Evolutionary conservation across 2,113 vertebrate species (phyloP).

Genomic region (Cepphus grylle): DNA sequence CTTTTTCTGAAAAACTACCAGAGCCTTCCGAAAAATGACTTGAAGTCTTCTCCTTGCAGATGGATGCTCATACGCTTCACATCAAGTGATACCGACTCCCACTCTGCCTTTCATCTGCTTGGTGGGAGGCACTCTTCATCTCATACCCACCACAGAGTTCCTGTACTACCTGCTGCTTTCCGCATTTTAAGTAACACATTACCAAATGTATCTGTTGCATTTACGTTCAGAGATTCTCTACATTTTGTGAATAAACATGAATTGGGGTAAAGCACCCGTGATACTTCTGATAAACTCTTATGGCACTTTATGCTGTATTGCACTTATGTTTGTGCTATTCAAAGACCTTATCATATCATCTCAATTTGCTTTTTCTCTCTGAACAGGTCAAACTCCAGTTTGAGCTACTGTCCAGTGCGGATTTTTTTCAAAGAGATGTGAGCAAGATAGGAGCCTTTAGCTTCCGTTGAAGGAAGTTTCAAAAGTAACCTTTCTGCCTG

Average conservation of each 20-base stretch:
- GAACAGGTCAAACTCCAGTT: neutral
- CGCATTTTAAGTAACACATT: neutral
- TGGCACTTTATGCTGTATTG: neutral
- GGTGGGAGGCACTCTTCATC: neutral
- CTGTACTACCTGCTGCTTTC: neutral
- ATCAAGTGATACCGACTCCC: accelerated
- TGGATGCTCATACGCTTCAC: neutral
- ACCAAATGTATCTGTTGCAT: neutral
- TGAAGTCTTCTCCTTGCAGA: neutral
- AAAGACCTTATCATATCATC: neutral
- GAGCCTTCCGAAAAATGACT: neutral
- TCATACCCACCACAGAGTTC: neutral
- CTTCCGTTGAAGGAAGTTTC: neutral
- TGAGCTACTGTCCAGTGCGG: neutral
- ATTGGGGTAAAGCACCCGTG: neutral
- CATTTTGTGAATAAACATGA: neutral
- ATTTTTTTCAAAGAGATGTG: neutral
- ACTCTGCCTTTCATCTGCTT: neutral
- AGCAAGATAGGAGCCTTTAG: neutral
- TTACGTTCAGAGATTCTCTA: neutral
- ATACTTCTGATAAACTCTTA: neutral
- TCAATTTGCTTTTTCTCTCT: neutral
- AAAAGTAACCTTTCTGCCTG: neutral
- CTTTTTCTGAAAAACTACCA: neutral
- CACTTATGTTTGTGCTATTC: accelerated